Conservation (phyloP, 2,888 invertebrate species). For the Hirtodrosophila histrioides region DNA sequence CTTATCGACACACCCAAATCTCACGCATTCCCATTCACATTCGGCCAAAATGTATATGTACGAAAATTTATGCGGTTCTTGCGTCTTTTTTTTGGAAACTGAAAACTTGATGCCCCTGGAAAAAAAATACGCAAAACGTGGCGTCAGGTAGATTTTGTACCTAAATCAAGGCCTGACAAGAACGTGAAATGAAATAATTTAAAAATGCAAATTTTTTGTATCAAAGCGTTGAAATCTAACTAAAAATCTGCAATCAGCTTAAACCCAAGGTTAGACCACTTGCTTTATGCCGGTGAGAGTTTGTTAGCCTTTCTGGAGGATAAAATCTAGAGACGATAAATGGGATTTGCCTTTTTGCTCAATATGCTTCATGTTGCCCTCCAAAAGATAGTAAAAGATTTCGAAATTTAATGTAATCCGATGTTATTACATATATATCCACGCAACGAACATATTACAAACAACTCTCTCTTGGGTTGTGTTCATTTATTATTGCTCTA, state of each 20-base stretch:
- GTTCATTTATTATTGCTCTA: too few species aligned
- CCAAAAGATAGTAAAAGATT: conserved; percentile 1
- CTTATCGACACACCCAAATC: conserved; percentile 71
- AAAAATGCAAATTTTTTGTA: conserved; percentile 72
- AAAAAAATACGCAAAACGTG: conserved; percentile 18
- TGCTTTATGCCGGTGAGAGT: conserved; percentile 19
- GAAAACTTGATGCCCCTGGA: conserved; percentile 34
- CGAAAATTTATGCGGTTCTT: conserved; percentile 70
- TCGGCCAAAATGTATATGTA: conserved; percentile 42
- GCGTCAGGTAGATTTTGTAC: conserved; percentile 59
- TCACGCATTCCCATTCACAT: conserved; percentile 67
- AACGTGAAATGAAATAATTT: conserved; percentile 79
- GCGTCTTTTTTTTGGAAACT: conserved; percentile 28
- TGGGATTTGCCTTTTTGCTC: conserved; percentile 13
- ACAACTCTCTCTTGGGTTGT: too few species aligned
- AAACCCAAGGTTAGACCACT: conserved; percentile 34
- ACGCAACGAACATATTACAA: not conserved
- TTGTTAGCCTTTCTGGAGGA: conserved; percentile 21
- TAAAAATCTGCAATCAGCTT: conserved; percentile 49
- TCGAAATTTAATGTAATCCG: conserved; percentile 4
- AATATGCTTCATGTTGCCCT: conserved; percentile 22
- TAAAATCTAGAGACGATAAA: conserved; percentile 5
- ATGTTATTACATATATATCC: not conserved
- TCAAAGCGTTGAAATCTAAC: conserved; percentile 58
- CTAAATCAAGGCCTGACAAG: conserved; percentile 77